phyloP scores from a whole-genome alignment of 2,888 invertebrate genomes.

The Drosophila setosimentum region DNA sequence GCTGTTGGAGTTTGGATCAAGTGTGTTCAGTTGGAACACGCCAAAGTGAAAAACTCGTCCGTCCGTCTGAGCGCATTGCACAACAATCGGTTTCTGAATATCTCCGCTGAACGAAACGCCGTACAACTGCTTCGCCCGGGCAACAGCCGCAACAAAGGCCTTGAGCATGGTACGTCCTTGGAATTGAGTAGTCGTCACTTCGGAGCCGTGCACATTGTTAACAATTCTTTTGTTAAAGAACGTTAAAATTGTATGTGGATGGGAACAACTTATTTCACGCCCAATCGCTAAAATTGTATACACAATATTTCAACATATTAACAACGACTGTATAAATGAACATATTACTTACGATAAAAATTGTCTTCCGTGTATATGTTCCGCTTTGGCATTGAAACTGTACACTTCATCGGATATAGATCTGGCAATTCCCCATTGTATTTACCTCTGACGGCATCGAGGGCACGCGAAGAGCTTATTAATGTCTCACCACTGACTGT shows the following conservation, averaged over 20 bases:
- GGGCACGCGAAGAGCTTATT: conserved; percentile 88
- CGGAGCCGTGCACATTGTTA: conserved; percentile 89
- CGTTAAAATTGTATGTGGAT: conserved; percentile 92
- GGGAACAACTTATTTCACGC: conserved; percentile 49
- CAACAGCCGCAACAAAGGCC: conserved; percentile 91
- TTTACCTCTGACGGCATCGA: conserved; percentile 86
- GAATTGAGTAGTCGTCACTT: conserved; percentile 89
- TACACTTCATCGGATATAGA: conserved; percentile 91
- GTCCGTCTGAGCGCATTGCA: conserved; percentile 94
- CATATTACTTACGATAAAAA: conserved; percentile 89
- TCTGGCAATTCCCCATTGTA: conserved; percentile 88
- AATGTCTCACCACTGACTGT: conserved; percentile 88
- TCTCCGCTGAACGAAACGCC: conserved; percentile 84
- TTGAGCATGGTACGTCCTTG: conserved; percentile 90
- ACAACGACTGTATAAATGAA: neutral
- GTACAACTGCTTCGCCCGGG: conserved; percentile 90
- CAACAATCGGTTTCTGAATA: conserved; percentile 91
- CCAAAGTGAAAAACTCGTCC: conserved; percentile 92
- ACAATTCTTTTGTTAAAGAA: conserved; percentile 89
- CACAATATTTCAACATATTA: neutral
- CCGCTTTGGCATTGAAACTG: conserved; percentile 86
- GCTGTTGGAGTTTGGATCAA: conserved; percentile 87
- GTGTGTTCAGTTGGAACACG: conserved; percentile 93
- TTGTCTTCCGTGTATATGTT: conserved; percentile 89
- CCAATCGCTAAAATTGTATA: conserved; percentile 64